These are phyloP conservation scores for Auanema freiburgensis DNA, from an alignment of 2,888 invertebrate genomes.

Conservation along the genomic window DNA sequence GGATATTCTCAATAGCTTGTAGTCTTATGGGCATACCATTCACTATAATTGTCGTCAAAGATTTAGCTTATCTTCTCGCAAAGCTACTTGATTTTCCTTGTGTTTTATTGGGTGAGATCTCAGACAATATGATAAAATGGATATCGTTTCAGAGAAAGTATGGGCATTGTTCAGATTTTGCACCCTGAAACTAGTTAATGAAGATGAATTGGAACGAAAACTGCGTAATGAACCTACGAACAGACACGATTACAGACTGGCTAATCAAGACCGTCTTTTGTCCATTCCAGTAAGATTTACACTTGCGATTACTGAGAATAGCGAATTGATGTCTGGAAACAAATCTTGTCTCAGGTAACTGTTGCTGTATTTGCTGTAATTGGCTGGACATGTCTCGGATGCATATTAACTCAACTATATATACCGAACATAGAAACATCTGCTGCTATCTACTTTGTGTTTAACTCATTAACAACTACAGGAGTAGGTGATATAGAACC, in stretches of 20 bases:
- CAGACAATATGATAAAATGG: too few species aligned
- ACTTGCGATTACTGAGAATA: too few species aligned
- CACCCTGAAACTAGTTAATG: conserved; percentile 42
- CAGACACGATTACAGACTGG: conserved; percentile 33
- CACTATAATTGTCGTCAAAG: conserved; percentile 65
- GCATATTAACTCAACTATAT: conserved; percentile 62
- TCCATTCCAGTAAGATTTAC: conserved; percentile 44
- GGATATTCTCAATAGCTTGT: conserved; percentile 64
- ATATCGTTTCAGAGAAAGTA: conserved; percentile 35
- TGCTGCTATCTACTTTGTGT: conserved; percentile 66
- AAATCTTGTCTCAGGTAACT: conserved; percentile 20
- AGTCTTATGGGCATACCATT: conserved; percentile 66
- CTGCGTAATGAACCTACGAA: conserved; percentile 8
- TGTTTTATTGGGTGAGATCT: conserved; percentile 32
- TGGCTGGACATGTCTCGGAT: conserved; percentile 55
- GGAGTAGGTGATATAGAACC: conserved; percentile 52
- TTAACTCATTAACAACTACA: conserved; percentile 65
- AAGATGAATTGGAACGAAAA: conserved; percentile 31
- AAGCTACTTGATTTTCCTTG: conserved; percentile 46
- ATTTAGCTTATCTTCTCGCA: conserved; percentile 51
- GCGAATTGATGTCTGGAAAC: too few species aligned
- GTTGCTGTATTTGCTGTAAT: conserved; percentile 50
- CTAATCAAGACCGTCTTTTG: conserved; percentile 33
- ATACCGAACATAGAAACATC: conserved; percentile 62
- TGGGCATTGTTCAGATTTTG: conserved; percentile 56